Evolutionary conservation across 2,888 invertebrate species (phyloP), one percentile per base, ranked within the genome.

Genomic region (Drosophila pseudotakahashii): DNA sequence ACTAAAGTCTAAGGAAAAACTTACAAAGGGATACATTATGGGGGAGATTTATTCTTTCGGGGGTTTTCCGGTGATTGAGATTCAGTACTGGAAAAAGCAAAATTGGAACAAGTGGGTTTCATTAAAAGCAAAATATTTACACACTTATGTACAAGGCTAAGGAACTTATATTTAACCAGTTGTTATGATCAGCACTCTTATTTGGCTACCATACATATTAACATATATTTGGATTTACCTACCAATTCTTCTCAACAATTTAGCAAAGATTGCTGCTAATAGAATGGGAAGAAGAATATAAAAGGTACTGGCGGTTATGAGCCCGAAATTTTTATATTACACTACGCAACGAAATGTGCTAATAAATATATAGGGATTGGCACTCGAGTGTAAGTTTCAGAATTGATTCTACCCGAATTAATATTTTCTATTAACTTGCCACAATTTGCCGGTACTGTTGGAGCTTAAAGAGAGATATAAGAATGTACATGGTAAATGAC

Each of bases 11-110:
- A 41, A 7, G 11, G 23, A 34, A 42, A 79, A 47, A 85, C 82
- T 82, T 82, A 82, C 82, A 57, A 67, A 85, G 51, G 83, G 75
- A 77, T 74, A 82, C 82, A 82, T 77, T 77, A 45, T 44, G 53
- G 7, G n/a, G 67, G 76, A 79, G 75, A 74, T 81, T 75, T 75
- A 62, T 53, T 41, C 59, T 54, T 19, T 50, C 64, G 53, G 64
- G 50, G 45, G 42, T 42, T 68, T 68, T 75, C 75, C 78, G 70
- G 48, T 78, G 69, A 16, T 53, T 73, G 73, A 82, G 83, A 82
- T 80, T 82, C 77, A 67, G 69, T 55, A 59, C 83, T 85, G 83
- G 19, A 82, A 84, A 34, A 59, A 37, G 26, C 51, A 68, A 23
- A 54, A 50, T 10, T 16, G 19, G 32, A 41, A 19, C 23, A n/a